Conservation (phyloP, 2,888 invertebrate species). For the Epistrophella euchroma region DNA sequence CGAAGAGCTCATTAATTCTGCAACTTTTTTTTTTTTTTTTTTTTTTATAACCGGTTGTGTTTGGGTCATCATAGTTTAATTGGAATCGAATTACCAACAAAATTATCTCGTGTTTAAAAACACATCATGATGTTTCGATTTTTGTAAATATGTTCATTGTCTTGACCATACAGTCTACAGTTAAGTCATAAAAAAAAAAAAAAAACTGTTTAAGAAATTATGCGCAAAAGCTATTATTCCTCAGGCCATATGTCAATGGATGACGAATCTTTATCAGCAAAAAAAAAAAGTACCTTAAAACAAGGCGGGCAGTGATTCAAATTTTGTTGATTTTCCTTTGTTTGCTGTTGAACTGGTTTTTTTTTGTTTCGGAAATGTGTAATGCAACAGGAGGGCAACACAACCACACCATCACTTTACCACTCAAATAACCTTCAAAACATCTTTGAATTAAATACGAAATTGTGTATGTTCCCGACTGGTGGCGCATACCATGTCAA, state of each 20-base stretch:
- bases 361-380: conserved; percentile 44
- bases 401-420: conserved; percentile 23
- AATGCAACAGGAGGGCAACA: conserved; percentile 47
- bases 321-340: conserved; percentile 40
- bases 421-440: conserved; percentile 58
- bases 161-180: not conserved
- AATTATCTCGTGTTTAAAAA: not conserved
- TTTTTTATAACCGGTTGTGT: conserved; percentile 15
- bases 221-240: not conserved
- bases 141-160: not conserved
- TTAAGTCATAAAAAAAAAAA: not conserved
- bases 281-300: conserved; percentile 22
- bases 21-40: not conserved
- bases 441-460: conserved; percentile 1
- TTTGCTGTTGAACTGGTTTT: conserved; percentile 57
- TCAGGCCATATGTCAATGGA: conserved; percentile 7
- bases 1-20: not conserved
- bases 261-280: conserved; percentile 25
- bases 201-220: not conserved
- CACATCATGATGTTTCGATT: conserved; percentile 1
- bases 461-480: not conserved
- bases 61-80: conserved; percentile 2
- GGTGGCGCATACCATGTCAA: not conserved
- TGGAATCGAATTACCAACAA: not conserved
- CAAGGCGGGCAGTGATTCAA: conserved; percentile 49